A percentile compares a stretch with the other conserved stretches of the same genome.
phyloP scores from a whole-genome alignment of 2,113 vertebrate genomes.

The Setophaga coronata region DNA sequence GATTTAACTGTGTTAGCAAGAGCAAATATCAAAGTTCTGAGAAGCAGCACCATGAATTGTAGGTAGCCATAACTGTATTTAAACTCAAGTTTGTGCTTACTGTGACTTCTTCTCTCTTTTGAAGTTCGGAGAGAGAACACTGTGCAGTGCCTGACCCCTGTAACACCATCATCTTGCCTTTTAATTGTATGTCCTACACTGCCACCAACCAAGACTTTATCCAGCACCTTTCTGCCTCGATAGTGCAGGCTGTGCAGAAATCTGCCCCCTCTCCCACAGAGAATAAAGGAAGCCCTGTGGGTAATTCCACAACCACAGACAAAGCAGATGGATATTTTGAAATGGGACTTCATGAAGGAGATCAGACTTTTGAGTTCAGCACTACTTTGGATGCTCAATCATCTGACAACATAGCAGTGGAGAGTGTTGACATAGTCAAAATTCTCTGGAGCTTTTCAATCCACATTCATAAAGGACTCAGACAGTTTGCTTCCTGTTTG shows the following conservation, averaged over 20 bases:
- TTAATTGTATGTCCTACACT: constrained; percentile 81
- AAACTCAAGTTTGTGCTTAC: background rate
- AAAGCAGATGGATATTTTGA: constrained; percentile 92
- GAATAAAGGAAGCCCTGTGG: constrained; percentile 12
- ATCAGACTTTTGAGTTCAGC: constrained; percentile 70
- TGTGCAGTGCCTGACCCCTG: constrained; percentile 59
- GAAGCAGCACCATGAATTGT: background rate
- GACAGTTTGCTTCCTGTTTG: constrained; percentile 85
- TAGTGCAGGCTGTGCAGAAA: constrained; percentile 73
- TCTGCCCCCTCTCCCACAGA: constrained; percentile 50
- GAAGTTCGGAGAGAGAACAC: constrained; percentile 63
- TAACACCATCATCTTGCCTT: constrained; percentile 79
- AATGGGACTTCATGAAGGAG: constrained; percentile 86
- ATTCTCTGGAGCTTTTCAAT: constrained; percentile 89
- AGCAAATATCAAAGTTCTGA: background rate
- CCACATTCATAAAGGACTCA: constrained; percentile 77
- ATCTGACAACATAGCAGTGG: constrained; percentile 29
- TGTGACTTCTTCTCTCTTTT: background rate
- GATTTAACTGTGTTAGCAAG: background rate
- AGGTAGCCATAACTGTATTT: background rate
- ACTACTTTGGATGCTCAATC: background rate
- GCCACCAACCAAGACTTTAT: constrained; percentile 83
- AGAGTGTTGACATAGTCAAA: constrained; percentile 69
- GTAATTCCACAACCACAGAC: background rate
- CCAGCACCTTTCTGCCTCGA: constrained; percentile 79